Conservation (phyloP, 2,797 vertebrate genomes). For the Lagorchestes hirsutus region DNA sequence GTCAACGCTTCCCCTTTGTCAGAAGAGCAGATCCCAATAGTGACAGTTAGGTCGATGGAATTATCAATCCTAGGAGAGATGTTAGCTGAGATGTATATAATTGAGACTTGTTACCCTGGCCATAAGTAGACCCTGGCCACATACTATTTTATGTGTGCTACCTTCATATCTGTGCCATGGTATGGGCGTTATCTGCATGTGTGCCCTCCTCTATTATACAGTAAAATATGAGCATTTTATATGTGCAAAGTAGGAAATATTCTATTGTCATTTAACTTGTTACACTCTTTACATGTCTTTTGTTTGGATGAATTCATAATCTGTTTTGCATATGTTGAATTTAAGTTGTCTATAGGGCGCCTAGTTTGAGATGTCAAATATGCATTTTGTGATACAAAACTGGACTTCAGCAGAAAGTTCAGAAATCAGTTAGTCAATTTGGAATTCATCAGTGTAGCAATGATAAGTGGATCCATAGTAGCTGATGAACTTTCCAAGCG, state of each 20-base stretch:
- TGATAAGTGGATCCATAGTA: neutral
- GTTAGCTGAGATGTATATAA: neutral
- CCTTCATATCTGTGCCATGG: too few relatives aligned
- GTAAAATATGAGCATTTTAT: too few relatives aligned
- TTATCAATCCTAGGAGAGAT: neutral
- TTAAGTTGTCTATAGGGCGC: neutral
- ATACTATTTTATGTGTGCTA: too few relatives aligned
- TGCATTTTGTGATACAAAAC: neutral
- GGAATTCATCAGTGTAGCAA: neutral
- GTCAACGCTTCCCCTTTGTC: neutral
- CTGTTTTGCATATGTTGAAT: neutral
- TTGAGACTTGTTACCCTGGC: neutral
- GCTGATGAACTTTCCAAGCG: neutral
- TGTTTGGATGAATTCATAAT: neutral
- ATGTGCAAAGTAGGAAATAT: neutral
- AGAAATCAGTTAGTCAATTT: neutral
- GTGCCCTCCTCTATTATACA: neutral
- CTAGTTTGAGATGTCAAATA: neutral
- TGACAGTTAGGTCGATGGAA: neutral
- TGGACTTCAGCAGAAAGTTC: neutral
- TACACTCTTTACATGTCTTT: neutral
- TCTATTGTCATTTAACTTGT: neutral
- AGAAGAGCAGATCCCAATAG: neutral
- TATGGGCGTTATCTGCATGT: too few relatives aligned
- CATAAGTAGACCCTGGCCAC: too few relatives aligned